These are phyloP conservation scores for Rachycentron canadum DNA, from an alignment of 2,797 vertebrate genomes.

Conservation along the genomic window DNA sequence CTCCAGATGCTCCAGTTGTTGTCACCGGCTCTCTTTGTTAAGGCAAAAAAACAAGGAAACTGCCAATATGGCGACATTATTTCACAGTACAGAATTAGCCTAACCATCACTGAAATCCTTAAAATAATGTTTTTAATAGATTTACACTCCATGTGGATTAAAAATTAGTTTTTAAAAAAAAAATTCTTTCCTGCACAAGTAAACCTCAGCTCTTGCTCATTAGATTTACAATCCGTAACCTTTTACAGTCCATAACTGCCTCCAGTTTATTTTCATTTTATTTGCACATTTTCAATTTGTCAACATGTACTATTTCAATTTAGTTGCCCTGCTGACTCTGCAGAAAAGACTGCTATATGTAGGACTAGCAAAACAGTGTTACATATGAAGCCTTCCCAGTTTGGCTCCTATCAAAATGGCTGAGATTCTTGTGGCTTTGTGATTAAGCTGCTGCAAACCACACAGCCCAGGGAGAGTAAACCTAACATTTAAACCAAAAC, in stretches of 20 bases:
- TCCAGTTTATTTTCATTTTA: constrained; percentile 59
- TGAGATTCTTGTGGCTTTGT: constrained; percentile 84
- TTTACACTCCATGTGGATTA: constrained; percentile 14
- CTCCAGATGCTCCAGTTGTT: constrained; percentile 74
- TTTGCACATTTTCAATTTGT: constrained; percentile 76
- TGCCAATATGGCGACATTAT: constrained; percentile 5
- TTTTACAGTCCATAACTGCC: constrained; percentile 46
- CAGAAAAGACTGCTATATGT: constrained; percentile 74
- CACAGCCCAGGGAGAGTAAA: constrained; percentile 82
- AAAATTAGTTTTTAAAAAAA: constrained; percentile 7
- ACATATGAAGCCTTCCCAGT: constrained; percentile 74
- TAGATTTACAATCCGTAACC: constrained; percentile 56
- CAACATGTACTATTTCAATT: constrained; percentile 69
- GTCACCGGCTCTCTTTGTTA: constrained; percentile 24
- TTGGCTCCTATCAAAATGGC: constrained; percentile 87
- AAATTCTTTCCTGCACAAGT: constrained; percentile 27
- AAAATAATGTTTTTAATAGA: constrained; percentile 4
- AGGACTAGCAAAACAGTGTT: constrained; percentile 66
- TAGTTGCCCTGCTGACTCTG: constrained; percentile 70
- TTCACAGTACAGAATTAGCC: not conserved
- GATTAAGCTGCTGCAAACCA: constrained; percentile 84
- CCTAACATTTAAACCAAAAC: constrained; percentile 84
- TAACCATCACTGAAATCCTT: not conserved
- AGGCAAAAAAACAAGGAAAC: constrained; percentile 43
- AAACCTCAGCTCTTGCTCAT: constrained; percentile 45